These are phyloP conservation scores for Brotogeris chrysoptera DNA, from an alignment of 2,797 vertebrate genomes.

Conservation along the genomic window DNA sequence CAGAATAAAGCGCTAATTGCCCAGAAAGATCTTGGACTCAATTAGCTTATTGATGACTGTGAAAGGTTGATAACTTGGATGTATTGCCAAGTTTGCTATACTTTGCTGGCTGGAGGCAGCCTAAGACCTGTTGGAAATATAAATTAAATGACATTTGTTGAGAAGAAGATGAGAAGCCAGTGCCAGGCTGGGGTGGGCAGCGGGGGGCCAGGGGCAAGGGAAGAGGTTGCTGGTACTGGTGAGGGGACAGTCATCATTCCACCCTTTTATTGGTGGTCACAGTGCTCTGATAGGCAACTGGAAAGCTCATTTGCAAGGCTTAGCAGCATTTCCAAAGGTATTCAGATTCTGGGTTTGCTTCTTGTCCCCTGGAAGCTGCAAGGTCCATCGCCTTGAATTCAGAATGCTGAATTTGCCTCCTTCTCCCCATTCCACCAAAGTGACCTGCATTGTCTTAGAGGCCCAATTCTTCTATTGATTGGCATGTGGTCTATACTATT, in stretches of 20 bases:
- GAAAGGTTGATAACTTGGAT: not conserved
- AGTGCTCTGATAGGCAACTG: not conserved
- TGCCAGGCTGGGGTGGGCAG: not conserved
- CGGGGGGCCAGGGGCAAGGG: not conserved
- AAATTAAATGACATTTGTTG: not conserved
- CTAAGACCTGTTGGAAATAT: not conserved
- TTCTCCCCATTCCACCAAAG: not conserved
- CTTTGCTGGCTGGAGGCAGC: not conserved
- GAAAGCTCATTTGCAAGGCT: not conserved
- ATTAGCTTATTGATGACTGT: not conserved
- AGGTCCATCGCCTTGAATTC: not conserved
- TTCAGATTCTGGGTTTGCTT: not conserved
- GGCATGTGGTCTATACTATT: not conserved
- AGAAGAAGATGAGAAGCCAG: not conserved
- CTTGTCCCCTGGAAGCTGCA: not conserved
- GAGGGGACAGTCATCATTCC: rapidly evolving
- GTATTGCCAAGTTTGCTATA: not conserved
- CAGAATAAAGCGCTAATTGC: not conserved
- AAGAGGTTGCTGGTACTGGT: not conserved
- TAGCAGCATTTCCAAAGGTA: not conserved
- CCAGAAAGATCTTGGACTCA: not conserved
- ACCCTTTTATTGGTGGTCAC: not conserved
- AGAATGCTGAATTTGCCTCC: not conserved
- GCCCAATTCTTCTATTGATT: not conserved
- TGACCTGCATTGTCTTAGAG: not conserved